A percentile compares a stretch with the other conserved stretches of the same genome.
Evolutionary conservation across 2,113 vertebrate genomes (phyloP).

Genomic region (Percina caprodes): DNA sequence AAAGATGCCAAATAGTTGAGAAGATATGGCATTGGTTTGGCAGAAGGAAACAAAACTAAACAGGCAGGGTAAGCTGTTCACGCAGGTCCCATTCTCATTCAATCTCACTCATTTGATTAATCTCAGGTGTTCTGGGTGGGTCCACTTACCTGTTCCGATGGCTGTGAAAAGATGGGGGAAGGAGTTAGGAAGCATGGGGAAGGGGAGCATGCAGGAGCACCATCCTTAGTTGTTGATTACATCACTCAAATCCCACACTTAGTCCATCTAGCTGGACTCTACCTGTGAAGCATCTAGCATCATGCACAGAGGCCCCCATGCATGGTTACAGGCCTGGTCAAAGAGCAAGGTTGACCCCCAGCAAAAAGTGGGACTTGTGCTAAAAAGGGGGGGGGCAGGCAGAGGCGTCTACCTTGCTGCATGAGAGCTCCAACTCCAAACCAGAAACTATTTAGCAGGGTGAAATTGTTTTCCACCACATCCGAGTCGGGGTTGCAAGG

Average conservation of each 20-base stretch:
- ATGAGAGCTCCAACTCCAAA: conserved; percentile 99
- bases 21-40: conserved; percentile 77
- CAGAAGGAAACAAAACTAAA: conserved; percentile 60
- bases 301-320: conserved; percentile 99
- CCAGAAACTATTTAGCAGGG: conserved; percentile 99
- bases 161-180: background rate
- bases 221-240: conserved; percentile 45
- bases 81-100: conserved; percentile 56
- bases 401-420: conserved; percentile 99
- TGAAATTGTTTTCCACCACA: conserved; percentile 99
- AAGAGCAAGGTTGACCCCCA: conserved; percentile 89
- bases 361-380: conserved; percentile 97
- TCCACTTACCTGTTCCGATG: conserved; percentile 77
- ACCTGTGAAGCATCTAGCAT: conserved; percentile 86
- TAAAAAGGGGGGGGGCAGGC: conserved; percentile 87
- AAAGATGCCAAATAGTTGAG: conserved; percentile 67
- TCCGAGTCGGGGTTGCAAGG: conserved; percentile 99
- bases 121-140: conserved; percentile 26
- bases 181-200: background rate
- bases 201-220: conserved; percentile 72
- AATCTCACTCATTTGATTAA: conserved; percentile 34
- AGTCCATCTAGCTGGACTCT: conserved; percentile 41
- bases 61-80: conserved; percentile 60
- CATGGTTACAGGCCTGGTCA: conserved; percentile 87
- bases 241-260: conserved; percentile 45